A percentile compares a stretch with the other conserved stretches of the same genome.
phyloP scores from a whole-genome alignment of 2,113 vertebrate genomes.

The Peromyscus californicus region DNA sequence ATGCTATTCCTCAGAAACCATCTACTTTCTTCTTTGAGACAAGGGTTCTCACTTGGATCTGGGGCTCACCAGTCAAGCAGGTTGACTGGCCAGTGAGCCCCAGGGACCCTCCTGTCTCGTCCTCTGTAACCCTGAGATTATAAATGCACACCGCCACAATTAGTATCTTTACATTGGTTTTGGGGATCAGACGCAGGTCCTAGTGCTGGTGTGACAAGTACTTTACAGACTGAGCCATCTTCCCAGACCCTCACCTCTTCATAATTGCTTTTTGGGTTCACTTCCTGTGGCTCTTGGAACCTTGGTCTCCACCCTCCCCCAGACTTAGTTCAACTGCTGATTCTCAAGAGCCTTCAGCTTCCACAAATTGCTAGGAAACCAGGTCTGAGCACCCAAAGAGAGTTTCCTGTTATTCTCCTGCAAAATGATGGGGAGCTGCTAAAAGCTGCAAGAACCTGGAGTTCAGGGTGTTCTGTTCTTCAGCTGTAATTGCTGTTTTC shows the following conservation, averaged over 20 bases:
- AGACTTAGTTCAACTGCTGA: constrained; percentile 36
- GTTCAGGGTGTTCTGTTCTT: constrained; percentile 78
- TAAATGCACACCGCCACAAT: not conserved
- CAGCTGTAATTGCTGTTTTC: constrained; percentile 78
- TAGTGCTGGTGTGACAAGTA: no score
- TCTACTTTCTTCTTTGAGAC: not conserved
- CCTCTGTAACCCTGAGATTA: not conserved
- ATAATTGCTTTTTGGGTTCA: constrained; percentile 16
- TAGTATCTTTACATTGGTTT: not conserved
- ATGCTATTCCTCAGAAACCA: not conserved
- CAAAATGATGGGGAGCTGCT: constrained; percentile 62
- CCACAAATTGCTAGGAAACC: constrained; percentile 74
- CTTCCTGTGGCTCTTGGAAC: not conserved
- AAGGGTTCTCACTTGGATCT: not conserved
- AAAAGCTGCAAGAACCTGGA: constrained; percentile 67
- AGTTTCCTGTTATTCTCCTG: constrained; percentile 68
- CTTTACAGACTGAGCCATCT: not conserved
- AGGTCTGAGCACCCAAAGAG: constrained; percentile 61
- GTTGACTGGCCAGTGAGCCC: not conserved
- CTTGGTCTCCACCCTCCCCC: not conserved
- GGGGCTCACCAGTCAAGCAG: not conserved
- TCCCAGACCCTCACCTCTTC: not conserved
- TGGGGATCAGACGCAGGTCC: not conserved
- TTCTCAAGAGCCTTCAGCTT: constrained; percentile 31
- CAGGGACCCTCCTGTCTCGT: not conserved